Evolutionary conservation across 2,797 vertebrate genomes (phyloP).

Genomic region (Anableps anableps): DNA sequence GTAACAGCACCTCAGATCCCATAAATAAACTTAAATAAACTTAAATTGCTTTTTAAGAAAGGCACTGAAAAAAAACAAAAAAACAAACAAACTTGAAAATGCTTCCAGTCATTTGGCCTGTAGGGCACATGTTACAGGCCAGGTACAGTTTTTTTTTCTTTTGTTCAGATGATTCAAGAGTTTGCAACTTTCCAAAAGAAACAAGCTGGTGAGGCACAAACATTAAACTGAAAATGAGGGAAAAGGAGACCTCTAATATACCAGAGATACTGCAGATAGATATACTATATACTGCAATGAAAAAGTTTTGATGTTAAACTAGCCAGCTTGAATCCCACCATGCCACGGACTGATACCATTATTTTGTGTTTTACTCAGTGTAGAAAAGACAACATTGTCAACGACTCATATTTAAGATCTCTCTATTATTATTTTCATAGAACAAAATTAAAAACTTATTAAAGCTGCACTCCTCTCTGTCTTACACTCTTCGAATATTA

Average conservation of each 20-base stretch:
- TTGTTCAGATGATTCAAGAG: too few species aligned
- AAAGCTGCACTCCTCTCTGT: not conserved
- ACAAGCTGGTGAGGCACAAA: too few species aligned
- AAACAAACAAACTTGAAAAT: not conserved
- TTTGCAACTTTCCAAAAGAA: too few species aligned
- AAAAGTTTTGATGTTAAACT: not conserved
- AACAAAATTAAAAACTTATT: not conserved
- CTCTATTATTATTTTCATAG: not conserved
- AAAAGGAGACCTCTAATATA: not conserved
- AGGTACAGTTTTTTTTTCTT: too few species aligned
- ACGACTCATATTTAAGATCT: not conserved
- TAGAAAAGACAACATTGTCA: not conserved
- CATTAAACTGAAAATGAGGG: not conserved
- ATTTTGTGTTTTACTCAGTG: not conserved
- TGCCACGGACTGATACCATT: not conserved
- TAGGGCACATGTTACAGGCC: too few species aligned
- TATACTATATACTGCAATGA: too few species aligned
- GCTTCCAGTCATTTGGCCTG: not conserved
- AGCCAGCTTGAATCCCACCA: not conserved
- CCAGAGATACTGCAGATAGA: too few species aligned
- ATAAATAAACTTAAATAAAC: not conserved
- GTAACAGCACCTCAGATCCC: not conserved
- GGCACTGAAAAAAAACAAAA: not conserved
- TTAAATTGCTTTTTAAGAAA: not conserved
- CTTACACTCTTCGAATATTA: not conserved